These are phyloP conservation scores for Masnerella sp. DNA, from an alignment of 2,888 invertebrate species.

Conservation along the genomic window DNA sequence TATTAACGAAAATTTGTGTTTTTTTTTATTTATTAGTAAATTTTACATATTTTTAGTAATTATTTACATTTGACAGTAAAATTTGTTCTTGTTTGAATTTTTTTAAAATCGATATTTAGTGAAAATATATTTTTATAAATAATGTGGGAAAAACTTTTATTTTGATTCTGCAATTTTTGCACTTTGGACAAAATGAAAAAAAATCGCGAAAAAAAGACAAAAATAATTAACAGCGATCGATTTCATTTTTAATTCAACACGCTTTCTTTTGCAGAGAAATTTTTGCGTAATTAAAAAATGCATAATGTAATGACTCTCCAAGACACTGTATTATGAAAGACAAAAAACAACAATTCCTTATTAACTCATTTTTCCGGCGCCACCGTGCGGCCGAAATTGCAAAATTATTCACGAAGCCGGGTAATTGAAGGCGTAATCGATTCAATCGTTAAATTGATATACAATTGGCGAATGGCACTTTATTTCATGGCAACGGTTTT, in stretches of 20 bases:
- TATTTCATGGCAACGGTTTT: constrained; percentile 34
- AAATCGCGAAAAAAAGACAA: background rate
- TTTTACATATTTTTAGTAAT: too few relatives aligned
- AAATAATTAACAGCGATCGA: constrained; percentile 10
- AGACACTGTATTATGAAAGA: too few relatives aligned
- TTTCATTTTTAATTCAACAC: constrained; percentile 3
- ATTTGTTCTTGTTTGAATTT: too few relatives aligned
- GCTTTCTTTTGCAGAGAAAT: background rate
- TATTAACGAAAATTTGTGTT: too few relatives aligned
- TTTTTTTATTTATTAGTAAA: too few relatives aligned
- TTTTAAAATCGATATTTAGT: too few relatives aligned
- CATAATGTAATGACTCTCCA: too few relatives aligned
- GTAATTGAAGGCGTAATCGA: constrained; percentile 51
- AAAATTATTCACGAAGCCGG: constrained; percentile 31
- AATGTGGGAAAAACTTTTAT: constrained; percentile 37
- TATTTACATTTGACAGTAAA: too few relatives aligned
- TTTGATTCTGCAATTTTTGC: constrained; percentile 20
- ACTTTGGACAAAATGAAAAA: constrained; percentile 6
- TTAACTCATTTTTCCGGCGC: background rate
- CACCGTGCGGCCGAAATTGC: constrained; percentile 29
- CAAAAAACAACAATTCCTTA: too few relatives aligned
- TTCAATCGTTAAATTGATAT: constrained; percentile 48
- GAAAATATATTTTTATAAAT: constrained; percentile 34
- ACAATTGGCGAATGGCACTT: constrained; percentile 28
- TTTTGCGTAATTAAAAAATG: too few relatives aligned